These are phyloP conservation scores for Lytechinus pictus DNA, from an alignment of 35 echinoderm and acorn worm genomes.

Conservation along the genomic window DNA sequence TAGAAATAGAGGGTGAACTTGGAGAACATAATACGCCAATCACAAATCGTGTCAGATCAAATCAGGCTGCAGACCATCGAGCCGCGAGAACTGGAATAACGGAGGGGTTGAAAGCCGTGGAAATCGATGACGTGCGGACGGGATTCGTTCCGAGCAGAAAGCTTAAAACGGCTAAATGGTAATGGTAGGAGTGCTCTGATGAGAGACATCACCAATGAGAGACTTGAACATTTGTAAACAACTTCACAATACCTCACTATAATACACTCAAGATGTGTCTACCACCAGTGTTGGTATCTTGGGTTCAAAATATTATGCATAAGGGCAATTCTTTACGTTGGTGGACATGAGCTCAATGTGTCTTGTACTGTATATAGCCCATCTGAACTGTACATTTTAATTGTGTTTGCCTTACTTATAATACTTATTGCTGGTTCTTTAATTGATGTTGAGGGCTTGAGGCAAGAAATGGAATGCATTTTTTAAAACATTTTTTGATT, in stretches of 20 bases:
- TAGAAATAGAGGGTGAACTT: background rate
- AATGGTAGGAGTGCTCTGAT: background rate
- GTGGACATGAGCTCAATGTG: no score
- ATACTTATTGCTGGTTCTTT: no score
- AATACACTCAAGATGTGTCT: background rate
- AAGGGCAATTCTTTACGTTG: no score
- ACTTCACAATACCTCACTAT: background rate
- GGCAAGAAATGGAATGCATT: no score
- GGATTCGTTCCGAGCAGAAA: background rate
- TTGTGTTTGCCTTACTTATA: no score
- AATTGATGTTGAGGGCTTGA: no score
- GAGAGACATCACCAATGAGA: background rate
- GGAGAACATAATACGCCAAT: background rate
- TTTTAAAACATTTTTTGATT: no score
- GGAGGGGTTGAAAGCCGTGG: background rate
- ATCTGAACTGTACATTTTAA: no score
- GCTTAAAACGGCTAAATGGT: background rate
- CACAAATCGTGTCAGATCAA: background rate
- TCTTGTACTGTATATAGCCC: no score
- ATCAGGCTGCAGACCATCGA: background rate
- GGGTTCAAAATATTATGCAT: background rate
- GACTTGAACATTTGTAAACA: constrained; percentile 19
- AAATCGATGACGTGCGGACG: background rate
- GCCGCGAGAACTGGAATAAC: background rate
- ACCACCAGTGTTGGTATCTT: background rate